Percentiles rank a stretch among this genome's conserved stretches.
Evolutionary conservation across 35 echinoderm and acorn worm genomes (phyloP).

Genomic region (Strongylocentrotus purpuratus): DNA sequence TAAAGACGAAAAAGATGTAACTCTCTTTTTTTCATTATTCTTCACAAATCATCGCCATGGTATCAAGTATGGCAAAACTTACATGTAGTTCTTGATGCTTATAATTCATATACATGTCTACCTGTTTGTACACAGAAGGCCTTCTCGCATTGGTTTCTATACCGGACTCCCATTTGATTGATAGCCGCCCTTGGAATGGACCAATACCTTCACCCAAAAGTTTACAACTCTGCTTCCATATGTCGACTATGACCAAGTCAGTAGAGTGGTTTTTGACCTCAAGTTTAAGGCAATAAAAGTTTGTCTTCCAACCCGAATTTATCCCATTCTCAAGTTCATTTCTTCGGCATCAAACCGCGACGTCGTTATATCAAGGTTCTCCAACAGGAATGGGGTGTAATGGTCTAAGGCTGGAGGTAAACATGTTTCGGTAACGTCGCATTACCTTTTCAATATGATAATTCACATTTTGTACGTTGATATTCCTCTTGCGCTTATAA

Average conservation of each 20-base stretch:
- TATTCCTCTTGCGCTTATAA: no score
- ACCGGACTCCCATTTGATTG: background rate
- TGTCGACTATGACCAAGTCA: background rate
- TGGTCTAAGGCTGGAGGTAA: no score
- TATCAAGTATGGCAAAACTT: background rate
- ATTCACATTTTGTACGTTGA: background rate
- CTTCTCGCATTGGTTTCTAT: background rate
- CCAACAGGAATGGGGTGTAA: background rate
- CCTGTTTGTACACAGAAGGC: background rate
- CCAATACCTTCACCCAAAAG: background rate
- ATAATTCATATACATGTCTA: background rate
- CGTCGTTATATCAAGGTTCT: background rate
- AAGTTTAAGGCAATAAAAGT: background rate
- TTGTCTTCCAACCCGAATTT: background rate
- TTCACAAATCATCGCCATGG: background rate
- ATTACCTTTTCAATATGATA: background rate
- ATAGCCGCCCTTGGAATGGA: background rate
- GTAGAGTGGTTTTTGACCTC: background rate
- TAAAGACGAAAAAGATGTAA: no score
- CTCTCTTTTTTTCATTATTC: background rate
- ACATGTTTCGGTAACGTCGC: no score
- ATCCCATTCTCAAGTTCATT: constrained; percentile 1
- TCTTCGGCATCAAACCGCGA: background rate
- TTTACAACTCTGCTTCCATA: constrained; percentile 11
- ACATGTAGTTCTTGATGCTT: background rate